Evolutionary conservation across 2,113 vertebrate genomes (phyloP).

Genomic region (Gymnorhina tibicen): DNA sequence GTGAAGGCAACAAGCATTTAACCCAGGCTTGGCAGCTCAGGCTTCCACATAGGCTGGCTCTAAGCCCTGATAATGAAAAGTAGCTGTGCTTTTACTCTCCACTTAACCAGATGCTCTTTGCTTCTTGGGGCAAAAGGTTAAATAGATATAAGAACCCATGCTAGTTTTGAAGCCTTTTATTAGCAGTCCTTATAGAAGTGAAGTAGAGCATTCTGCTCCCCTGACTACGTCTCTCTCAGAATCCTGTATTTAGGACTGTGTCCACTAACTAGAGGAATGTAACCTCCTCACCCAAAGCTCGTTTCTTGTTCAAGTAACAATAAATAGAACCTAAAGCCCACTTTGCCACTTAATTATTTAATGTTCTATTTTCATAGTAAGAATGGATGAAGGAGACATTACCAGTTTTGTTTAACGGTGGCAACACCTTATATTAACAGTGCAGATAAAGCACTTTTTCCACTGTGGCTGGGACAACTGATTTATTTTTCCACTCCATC

Average conservation of each 20-base stretch:
- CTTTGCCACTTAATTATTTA: slow-evolving; percentile 59
- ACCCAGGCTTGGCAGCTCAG: slow-evolving; percentile 82
- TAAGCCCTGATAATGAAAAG: slow-evolving; percentile 83
- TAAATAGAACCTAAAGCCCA: slow-evolving; percentile 35
- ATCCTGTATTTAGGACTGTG: slow-evolving; percentile 61
- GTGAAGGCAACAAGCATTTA: slow-evolving; percentile 88
- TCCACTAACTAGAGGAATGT: slow-evolving; percentile 53
- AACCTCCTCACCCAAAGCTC: slow-evolving; percentile 48
- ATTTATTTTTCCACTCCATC: slow-evolving; percentile 86
- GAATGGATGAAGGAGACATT: slow-evolving; percentile 37
- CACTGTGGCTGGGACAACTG: slow-evolving; percentile 72
- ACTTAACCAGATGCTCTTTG: slow-evolving; percentile 85
- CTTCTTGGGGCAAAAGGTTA: slow-evolving; percentile 84
- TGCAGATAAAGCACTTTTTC: slow-evolving; percentile 71
- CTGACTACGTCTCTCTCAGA: slow-evolving; percentile 48
- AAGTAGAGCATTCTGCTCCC: slow-evolving; percentile 62
- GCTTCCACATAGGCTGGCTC: slow-evolving; percentile 75
- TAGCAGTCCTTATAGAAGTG: slow-evolving; percentile 69
- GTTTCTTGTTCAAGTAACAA: slow-evolving; percentile 42
- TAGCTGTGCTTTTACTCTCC: slow-evolving; percentile 80
- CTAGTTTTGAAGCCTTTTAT: slow-evolving; percentile 80
- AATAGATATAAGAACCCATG: slow-evolving; percentile 81
- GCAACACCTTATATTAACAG: slow-evolving; percentile 76
- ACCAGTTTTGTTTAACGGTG: slow-evolving; percentile 58
- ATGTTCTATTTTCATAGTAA: slow-evolving; percentile 59